phyloP scores from a whole-genome alignment of 1,140 invertebrate genomes.

The Drosophila gunungcola region DNA sequence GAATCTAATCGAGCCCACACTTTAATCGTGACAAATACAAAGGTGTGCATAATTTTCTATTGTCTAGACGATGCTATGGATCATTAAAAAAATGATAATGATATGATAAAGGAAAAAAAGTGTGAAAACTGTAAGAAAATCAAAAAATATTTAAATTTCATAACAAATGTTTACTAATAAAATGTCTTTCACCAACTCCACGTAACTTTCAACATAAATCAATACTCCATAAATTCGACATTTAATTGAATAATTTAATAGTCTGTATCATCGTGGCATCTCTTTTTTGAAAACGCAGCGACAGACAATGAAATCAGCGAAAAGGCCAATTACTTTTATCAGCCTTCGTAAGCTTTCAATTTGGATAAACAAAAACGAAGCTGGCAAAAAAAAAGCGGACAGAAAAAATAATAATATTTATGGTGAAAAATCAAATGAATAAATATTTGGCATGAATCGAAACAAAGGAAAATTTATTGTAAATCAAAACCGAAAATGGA shows the following conservation, averaged over 20 bases:
- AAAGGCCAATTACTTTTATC: conserved; percentile 46
- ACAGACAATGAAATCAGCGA: conserved; percentile 28
- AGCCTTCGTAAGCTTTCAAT: conserved; percentile 31
- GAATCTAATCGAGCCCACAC: conserved; percentile 26
- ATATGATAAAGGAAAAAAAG: neutral
- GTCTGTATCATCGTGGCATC: conserved; percentile 1
- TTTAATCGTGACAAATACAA: neutral
- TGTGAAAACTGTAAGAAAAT: neutral
- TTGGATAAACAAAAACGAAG: conserved; percentile 17
- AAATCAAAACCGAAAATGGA: conserved; percentile 17
- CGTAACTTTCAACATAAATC: neutral
- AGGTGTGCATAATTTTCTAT: conserved; percentile 26
- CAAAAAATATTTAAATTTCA: neutral
- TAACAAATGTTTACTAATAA: neutral
- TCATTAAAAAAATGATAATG: neutral
- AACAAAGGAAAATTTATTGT: conserved; percentile 21
- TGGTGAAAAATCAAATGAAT: conserved; percentile 32
- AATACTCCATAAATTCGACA: neutral
- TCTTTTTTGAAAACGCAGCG: neutral
- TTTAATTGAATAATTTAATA: conserved; percentile 12
- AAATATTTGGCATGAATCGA: conserved; percentile 38
- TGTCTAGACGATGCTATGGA: conserved; percentile 17
- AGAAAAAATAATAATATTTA: conserved; percentile 42
- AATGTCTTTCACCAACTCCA: neutral
- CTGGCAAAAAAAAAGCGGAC: conserved; percentile 5